Base-by-base conservation (phyloP, 1,140 invertebrate species). In the Drosophila serrata region DNA sequence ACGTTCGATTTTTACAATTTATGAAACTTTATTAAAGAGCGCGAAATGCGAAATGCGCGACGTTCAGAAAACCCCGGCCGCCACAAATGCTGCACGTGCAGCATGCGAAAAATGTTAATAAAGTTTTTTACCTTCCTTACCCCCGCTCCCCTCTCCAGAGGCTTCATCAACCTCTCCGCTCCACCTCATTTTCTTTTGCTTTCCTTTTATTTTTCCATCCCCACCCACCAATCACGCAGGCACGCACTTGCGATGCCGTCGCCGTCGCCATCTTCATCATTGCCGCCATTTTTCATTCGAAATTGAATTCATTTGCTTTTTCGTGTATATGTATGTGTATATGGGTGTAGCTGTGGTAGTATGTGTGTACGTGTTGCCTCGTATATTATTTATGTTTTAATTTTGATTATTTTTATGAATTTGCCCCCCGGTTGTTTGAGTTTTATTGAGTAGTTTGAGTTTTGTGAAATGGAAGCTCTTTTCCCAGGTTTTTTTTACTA, bases 81-180 rank as follows among this genome's bases (percentile, higher is more conserved):
- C 65, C 68, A 48, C 49, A 58, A 70, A 51, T 74, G 72, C 42
- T 70, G 84, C 80, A 87, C 84, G 84, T 87, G 80, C 81, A 87
- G 80, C 84, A 87, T 88, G 80, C 85, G 85, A 90, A 84, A 87
- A 84, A 87, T 87, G 84, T 87, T 87, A 87, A 87, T 87, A 84
- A 87, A 88, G 84, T 87, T 87, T 87, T 74, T 68, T 67, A 11
- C 13, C 35, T 37, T 70, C 40, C 51, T 46, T 51, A 56, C 60
- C 62, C 42, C 55, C 73, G 27, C 46, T 15, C 37, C 27, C 17
- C 3, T 49, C 11, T 7, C 6, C 46, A 9, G 1, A 11, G n/a
- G 6, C 17, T 33, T 12, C 48, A 19, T 17, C 46, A 29, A 27
- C 24, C 43, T 24, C 19, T n/a, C n/a, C n/a, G n/a, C 55, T 22